Evolutionary conservation across 2,113 vertebrate species (phyloP).

Genomic region (Piaya cayana): DNA sequence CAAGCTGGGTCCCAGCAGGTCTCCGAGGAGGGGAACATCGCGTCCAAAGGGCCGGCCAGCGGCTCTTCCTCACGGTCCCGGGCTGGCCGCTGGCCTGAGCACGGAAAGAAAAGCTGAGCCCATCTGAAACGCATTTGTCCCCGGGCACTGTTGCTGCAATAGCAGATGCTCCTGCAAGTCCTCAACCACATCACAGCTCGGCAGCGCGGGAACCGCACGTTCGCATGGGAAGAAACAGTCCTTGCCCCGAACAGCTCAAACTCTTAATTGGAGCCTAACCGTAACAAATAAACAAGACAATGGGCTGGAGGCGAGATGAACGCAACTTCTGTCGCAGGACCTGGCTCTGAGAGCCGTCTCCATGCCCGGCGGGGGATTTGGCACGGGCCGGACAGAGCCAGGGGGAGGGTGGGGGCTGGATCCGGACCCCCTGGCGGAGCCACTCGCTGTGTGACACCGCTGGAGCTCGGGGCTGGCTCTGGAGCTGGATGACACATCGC

Average conservation of each 20-base stretch:
- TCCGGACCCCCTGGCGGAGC: neutral
- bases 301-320: constrained; percentile 51
- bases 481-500: constrained; percentile 39
- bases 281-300: constrained; percentile 64
- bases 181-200: constrained; percentile 47
- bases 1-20: neutral
- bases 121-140: constrained; percentile 59
- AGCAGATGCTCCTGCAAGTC: constrained; percentile 56
- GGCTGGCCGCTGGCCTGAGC: constrained; percentile 26
- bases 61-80: neutral
- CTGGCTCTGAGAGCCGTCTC: neutral
- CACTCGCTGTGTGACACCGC: constrained; percentile 6
- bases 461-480: neutral
- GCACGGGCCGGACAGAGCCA: neutral
- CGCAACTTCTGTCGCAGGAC: constrained; percentile 18
- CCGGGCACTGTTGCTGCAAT: constrained; percentile 47
- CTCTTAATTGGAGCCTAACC: constrained; percentile 45
- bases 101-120: constrained; percentile 1
- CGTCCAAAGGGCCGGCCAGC: neutral
- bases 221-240: constrained; percentile 43
- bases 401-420: neutral
- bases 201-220: constrained; percentile 8
- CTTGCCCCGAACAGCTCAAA: neutral
- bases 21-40: neutral
- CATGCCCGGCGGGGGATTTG: constrained; percentile 12